These are phyloP conservation scores for Dendropsophus ebraccatus DNA, from an alignment of 2,113 vertebrate genomes.

Conservation along the genomic window DNA sequence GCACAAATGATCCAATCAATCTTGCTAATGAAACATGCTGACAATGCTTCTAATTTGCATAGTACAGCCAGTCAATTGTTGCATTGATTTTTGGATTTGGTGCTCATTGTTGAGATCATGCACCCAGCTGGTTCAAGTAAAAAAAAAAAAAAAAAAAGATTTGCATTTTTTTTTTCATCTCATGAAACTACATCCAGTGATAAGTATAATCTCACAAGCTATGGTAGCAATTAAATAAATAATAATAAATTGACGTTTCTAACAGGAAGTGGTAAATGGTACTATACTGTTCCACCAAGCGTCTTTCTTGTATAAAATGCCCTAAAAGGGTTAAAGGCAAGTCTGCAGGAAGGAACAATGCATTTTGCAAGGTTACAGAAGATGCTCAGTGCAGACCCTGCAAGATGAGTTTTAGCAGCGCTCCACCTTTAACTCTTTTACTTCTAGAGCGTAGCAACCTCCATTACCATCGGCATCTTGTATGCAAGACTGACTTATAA, in stretches of 20 bases:
- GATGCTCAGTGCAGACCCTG: slow-evolving; percentile 15
- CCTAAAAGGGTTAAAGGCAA: slow-evolving; percentile 14
- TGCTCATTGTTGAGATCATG: background rate
- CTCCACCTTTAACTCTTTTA: slow-evolving; percentile 34
- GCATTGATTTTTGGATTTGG: slow-evolving; percentile 19
- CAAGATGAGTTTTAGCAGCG: slow-evolving; percentile 23
- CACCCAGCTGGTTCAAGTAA: background rate
- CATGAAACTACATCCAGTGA: background rate
- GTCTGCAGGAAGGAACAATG: slow-evolving; percentile 31
- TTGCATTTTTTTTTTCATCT: background rate
- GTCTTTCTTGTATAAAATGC: background rate
- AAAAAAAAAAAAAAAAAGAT: too few species aligned
- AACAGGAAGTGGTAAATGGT: background rate
- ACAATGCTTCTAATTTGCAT: background rate
- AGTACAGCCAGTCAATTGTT: background rate
- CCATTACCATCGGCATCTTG: background rate
- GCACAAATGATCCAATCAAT: background rate
- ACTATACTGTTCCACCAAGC: background rate
- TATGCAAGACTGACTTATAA: background rate
- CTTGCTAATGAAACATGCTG: background rate
- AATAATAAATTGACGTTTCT: background rate
- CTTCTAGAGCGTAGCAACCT: background rate
- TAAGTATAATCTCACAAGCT: background rate
- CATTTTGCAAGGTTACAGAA: slow-evolving; percentile 23
- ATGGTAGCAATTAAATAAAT: background rate